phyloP scores from a whole-genome alignment of 2,113 vertebrate genomes.

The Oncorhynchus mykiss region DNA sequence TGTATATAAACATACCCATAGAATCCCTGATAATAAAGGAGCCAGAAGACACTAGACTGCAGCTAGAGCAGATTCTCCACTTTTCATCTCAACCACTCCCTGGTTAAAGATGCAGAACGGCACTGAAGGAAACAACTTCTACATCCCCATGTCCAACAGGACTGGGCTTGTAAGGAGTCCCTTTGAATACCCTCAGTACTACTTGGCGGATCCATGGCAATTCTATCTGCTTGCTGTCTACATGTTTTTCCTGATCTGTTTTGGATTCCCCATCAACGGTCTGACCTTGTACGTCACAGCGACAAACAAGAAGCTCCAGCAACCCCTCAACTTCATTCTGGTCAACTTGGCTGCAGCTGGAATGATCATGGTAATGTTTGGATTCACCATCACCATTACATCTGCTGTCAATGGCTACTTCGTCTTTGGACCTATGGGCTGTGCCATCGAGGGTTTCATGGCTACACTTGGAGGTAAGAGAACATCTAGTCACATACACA shows the following conservation, averaged over 20 bases:
- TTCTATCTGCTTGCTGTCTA: constrained; percentile 70
- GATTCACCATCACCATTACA: constrained; percentile 73
- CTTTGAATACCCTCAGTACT: constrained; percentile 78
- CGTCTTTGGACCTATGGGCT: constrained; percentile 56
- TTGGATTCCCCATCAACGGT: constrained; percentile 76
- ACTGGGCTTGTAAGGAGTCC: constrained; percentile 79
- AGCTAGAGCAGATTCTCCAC: too few relatives aligned
- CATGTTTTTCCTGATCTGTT: constrained; percentile 77
- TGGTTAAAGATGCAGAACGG: constrained; percentile 71
- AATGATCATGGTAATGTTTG: constrained; percentile 74
- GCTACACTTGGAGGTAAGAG: constrained; percentile 75
- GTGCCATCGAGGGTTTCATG: constrained; percentile 75
- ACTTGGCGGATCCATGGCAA: constrained; percentile 72
- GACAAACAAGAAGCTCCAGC: constrained; percentile 81
- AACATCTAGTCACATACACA: neutral
- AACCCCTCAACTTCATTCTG: constrained; percentile 81
- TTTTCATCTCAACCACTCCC: too few relatives aligned
- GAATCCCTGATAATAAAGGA: too few relatives aligned
- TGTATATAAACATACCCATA: too few relatives aligned
- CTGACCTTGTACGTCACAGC: constrained; percentile 78
- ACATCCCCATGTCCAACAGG: constrained; percentile 82
- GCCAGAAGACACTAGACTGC: too few relatives aligned
- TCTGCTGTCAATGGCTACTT: constrained; percentile 71
- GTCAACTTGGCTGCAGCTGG: constrained; percentile 78
- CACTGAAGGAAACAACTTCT: constrained; percentile 81